These are phyloP conservation scores for Lithobates pipiens DNA, from an alignment of 2,797 vertebrate species.

Conservation along the genomic window DNA sequence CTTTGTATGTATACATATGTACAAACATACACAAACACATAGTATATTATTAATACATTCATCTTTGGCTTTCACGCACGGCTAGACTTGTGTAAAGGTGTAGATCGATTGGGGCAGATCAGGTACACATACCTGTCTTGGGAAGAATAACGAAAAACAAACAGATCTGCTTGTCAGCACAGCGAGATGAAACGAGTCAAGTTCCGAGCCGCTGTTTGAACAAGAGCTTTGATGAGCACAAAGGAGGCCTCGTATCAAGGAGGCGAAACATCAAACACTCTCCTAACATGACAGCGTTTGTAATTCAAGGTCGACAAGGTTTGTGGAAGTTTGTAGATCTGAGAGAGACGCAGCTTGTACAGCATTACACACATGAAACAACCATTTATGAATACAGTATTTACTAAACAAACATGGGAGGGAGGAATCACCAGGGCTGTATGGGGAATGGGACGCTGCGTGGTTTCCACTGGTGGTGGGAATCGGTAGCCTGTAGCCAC, in stretches of 20 bases:
- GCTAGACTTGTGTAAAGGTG: conserved; percentile 6
- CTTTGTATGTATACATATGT: too few relatives aligned
- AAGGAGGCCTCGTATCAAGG: conserved; percentile 18
- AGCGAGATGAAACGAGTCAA: conserved; percentile 10
- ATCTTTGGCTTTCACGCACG: not conserved
- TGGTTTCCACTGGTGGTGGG: too few relatives aligned
- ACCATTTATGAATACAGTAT: not conserved
- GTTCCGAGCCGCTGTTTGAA: conserved; percentile 28
- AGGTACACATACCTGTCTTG: conserved; percentile 16
- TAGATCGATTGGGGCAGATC: not conserved
- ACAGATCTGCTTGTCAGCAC: conserved; percentile 1
- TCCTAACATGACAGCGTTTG: conserved; percentile 30
- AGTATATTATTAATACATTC: too few relatives aligned
- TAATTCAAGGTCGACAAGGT: conserved; percentile 29
- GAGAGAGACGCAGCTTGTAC: conserved; percentile 2
- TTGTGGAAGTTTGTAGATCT: conserved; percentile 32
- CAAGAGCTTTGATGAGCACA: conserved; percentile 34
- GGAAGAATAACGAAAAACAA: conserved; percentile 16
- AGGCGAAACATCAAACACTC: conserved; percentile 49
- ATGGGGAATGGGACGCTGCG: not conserved
- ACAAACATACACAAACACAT: too few relatives aligned
- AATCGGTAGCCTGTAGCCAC: too few relatives aligned
- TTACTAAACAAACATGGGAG: not conserved
- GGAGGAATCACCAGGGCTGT: not conserved
- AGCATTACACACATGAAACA: conserved; percentile 28